phyloP scores from a whole-genome alignment of 2,888 invertebrate genomes.

The Arctia plantaginis region DNA sequence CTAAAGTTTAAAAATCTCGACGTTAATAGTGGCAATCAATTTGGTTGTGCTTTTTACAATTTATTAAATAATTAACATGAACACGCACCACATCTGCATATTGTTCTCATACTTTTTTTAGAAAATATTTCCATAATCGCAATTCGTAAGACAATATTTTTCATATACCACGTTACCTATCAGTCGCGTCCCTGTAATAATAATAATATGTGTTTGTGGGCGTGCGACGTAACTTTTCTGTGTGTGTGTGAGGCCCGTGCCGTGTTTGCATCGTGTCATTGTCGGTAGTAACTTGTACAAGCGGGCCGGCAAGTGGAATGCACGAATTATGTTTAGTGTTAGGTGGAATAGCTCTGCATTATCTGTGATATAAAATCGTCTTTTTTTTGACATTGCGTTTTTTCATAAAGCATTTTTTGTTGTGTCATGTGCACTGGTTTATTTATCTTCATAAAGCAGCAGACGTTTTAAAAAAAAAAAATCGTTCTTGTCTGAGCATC shows the following conservation, averaged over 20 bases:
- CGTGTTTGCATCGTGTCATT: conserved; percentile 57
- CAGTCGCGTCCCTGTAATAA: conserved; percentile 61
- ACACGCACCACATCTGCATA: not conserved
- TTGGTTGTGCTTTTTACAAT: not conserved
- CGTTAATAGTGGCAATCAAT: too few species aligned
- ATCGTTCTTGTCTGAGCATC: not conserved
- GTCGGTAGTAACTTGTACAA: conserved; percentile 43
- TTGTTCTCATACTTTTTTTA: not conserved
- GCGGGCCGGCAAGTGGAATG: conserved; percentile 51
- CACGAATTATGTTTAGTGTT: conserved; percentile 30
- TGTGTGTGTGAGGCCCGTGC: conserved; percentile 59
- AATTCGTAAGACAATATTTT: conserved; percentile 49
- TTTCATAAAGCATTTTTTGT: not conserved
- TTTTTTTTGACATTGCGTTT: not conserved
- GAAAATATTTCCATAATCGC: not conserved
- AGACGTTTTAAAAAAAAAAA: too few species aligned
- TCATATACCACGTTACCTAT: conserved; percentile 60
- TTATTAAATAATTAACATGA: not conserved
- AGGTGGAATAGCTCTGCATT: conserved; percentile 9
- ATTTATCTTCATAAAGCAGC: too few species aligned
- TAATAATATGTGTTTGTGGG: conserved; percentile 54
- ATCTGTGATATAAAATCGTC: conserved; percentile 1
- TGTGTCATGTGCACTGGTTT: not conserved
- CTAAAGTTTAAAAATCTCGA: too few species aligned
- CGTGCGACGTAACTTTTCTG: conserved; percentile 47